Evolutionary conservation across 2,113 vertebrate species (phyloP), one percentile per base, ranked within the genome.

Genomic region (Colius striatus): DNA sequence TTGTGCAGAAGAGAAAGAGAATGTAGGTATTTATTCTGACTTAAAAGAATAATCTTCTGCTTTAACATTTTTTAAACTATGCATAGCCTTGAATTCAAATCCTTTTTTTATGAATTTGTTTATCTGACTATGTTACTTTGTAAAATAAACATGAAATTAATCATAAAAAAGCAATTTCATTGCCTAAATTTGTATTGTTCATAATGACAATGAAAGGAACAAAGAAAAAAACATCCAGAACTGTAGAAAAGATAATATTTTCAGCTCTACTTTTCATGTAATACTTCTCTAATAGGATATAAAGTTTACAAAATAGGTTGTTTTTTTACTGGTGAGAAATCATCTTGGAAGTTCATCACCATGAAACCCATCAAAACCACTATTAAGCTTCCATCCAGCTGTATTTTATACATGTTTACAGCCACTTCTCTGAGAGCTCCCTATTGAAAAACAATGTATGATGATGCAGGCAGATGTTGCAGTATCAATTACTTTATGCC

Each of bases 1-100:
- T 97, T 97, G 92, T 96, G 68, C 65, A 94, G 55, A 93, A 77
- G 67, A 30, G 54, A 97, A 94, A 95, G 95, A 45, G 97, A 97
- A 93, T 90, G 51, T 51, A 94, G 85, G 47, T 32, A 68, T 92
- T 97, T 51, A 83, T 92, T 36, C 55, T 94, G 38, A 76, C 67
- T 95, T 84, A 78, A 97, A 96, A 92, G 78, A 89, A 95, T 92
- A 65, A 45, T 32, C 18, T 47, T 53, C 86, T 74, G 36, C 26
- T 95, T 94, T 73, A 60, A 48, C 36, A 94, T 90, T 62, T 95
- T 90, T 81, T 50, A 25, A 85, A 58, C 27, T 87, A 58, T 60
- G 13, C 38, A 38, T 85, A 90, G 23, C 67, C 8, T 45, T 81
- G 41, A 78, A 86, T 92, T 93, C 51, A 76, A 67, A 68, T 93